Conservation (phyloP, 2,797 vertebrate genomes). For the Lates japonicus region DNA sequence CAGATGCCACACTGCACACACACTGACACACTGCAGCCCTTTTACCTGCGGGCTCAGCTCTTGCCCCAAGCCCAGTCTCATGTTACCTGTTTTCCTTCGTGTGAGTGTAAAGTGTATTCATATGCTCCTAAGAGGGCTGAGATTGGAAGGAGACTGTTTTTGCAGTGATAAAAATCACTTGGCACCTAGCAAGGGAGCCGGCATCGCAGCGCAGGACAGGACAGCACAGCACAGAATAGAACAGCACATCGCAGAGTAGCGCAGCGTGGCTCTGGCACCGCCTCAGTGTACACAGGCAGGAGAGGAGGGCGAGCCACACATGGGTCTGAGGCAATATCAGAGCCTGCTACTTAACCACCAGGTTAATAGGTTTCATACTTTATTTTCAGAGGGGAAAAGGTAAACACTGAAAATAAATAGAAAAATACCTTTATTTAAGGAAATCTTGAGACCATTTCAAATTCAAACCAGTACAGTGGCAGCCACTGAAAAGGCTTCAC, state of each 20-base stretch:
- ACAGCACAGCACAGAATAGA: constrained; percentile 51
- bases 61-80: constrained; percentile 63
- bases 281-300: constrained; percentile 68
- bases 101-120: constrained; percentile 86
- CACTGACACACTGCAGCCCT: constrained; percentile 74
- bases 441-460: constrained; percentile 8
- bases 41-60: constrained; percentile 77
- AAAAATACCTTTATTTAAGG: constrained; percentile 59
- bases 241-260: constrained; percentile 63
- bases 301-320: constrained; percentile 58
- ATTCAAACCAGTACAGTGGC: constrained; percentile 39
- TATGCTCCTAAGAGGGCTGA: constrained; percentile 82
- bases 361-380: constrained; percentile 70
- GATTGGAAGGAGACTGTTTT: constrained; percentile 91
- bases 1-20: constrained; percentile 63
- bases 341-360: constrained; percentile 56
- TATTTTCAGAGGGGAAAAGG: constrained; percentile 63
- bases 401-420: constrained; percentile 72
- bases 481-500: constrained; percentile 28
- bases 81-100: constrained; percentile 85
- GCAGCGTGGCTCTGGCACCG: constrained; percentile 62
- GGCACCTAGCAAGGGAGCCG: constrained; percentile 87
- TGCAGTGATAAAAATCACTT: constrained; percentile 92
- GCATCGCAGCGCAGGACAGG: constrained; percentile 78
- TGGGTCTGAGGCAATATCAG: constrained; percentile 64